These are phyloP conservation scores for Acipenser oxyrinchus DNA, from an alignment of 2,797 vertebrate species.

Conservation along the genomic window DNA sequence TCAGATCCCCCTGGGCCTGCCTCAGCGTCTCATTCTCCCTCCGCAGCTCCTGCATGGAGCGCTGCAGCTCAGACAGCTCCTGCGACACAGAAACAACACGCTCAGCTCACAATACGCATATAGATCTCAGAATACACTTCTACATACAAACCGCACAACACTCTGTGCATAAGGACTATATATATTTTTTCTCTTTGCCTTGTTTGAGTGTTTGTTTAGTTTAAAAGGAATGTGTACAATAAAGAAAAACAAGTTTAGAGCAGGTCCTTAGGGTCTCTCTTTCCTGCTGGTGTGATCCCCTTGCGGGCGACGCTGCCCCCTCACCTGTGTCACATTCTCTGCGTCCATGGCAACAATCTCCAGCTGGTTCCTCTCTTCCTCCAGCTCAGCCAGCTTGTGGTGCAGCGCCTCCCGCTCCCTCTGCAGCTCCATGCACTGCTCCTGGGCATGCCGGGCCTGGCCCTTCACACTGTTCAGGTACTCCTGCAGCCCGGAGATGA, in stretches of 20 bases:
- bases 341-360: conserved; percentile 56
- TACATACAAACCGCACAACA: neutral
- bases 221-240: no score
- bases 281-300: no score
- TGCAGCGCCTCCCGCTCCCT: conserved; percentile 65
- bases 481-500: conserved; percentile 79
- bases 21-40: conserved; percentile 54
- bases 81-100: conserved; percentile 34
- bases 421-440: conserved; percentile 60
- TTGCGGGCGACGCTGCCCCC: conserved; percentile 2
- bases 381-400: conserved; percentile 57
- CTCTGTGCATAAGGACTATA: conserved; percentile 1
- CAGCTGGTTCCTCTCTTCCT: conserved; percentile 63
- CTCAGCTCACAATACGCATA: conserved; percentile 1
- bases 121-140: conserved; percentile 6
- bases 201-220: no score
- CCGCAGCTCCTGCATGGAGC: conserved; percentile 53
- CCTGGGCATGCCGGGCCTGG: conserved; percentile 59
- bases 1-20: conserved; percentile 52
- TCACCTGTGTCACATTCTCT: conserved; percentile 64
- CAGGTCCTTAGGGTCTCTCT: no score
- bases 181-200: no score
- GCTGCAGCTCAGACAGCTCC: conserved; percentile 58
- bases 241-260: neutral
- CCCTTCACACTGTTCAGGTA: conserved; percentile 70